Evolutionary conservation across 2,113 vertebrate genomes (phyloP).

Genomic region (Calypte anna): DNA sequence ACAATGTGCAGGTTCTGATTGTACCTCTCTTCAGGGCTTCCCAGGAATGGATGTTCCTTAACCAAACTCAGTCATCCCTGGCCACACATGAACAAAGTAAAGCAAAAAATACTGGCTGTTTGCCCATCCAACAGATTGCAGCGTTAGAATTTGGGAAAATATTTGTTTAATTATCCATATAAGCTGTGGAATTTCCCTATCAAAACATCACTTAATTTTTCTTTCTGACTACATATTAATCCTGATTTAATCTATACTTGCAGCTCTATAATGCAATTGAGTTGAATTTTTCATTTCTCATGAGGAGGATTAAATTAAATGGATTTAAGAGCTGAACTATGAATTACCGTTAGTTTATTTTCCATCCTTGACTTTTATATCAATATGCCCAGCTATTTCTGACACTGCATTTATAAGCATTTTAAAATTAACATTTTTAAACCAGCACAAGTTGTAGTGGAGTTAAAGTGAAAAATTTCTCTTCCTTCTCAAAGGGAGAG

Average conservation of each 20-base stretch:
- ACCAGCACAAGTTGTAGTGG: background rate
- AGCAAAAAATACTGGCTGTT: background rate
- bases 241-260: background rate
- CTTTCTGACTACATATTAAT: background rate
- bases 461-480: background rate
- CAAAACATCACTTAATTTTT: background rate
- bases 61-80: background rate
- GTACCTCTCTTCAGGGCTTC: background rate
- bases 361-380: background rate
- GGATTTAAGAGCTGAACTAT: background rate
- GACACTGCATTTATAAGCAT: background rate
- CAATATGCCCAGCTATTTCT: background rate
- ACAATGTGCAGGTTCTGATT: rapidly evolving
- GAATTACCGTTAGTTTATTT: background rate
- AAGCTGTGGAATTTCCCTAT: background rate
- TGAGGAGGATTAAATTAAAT: background rate
- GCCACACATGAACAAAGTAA: background rate
- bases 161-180: background rate
- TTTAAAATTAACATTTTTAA: background rate
- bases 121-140: background rate
- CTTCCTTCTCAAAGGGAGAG: background rate
- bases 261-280: background rate
- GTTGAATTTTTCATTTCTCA: background rate
- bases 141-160: background rate
- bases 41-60: background rate